These are phyloP conservation scores for Herpetotheres cachinnans DNA, from an alignment of 2,113 vertebrate species.

Conservation along the genomic window DNA sequence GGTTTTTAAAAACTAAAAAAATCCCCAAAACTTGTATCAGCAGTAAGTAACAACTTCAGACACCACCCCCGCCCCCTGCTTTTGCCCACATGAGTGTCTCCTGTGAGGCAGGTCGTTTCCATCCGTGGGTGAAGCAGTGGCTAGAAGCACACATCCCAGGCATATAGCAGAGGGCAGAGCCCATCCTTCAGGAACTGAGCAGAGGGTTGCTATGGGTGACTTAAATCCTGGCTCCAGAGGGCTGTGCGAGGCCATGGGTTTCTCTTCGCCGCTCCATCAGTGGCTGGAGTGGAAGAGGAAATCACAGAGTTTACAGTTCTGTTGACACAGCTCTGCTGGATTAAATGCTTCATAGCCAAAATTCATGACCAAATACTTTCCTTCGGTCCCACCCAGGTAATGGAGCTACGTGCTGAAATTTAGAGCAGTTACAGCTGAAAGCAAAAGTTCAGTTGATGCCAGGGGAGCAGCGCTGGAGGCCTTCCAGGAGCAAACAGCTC, in stretches of 20 bases:
- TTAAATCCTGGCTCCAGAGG: neutral
- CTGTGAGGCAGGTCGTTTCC: neutral
- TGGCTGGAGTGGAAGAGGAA: neutral
- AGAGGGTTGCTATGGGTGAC: accelerated
- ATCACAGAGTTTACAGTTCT: neutral
- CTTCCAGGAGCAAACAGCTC: neutral
- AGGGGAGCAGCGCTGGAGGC: neutral
- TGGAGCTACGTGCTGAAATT: neutral
- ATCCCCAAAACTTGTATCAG: neutral
- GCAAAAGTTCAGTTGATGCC: neutral
- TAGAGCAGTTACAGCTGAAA: neutral
- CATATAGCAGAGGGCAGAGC: neutral
- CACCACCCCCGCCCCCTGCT: accelerated
- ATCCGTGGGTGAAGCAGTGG: neutral
- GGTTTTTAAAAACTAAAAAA: neutral
- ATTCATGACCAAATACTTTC: neutral
- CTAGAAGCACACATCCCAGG: neutral
- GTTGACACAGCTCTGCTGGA: neutral
- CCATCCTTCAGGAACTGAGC: neutral
- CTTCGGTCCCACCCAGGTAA: neutral
- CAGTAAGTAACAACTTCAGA: neutral
- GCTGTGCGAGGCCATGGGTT: neutral
- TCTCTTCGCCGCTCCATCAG: neutral
- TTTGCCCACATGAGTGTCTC: neutral
- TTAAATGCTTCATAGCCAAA: neutral